Evolutionary conservation across 2,113 vertebrate genomes (phyloP).

Genomic region (Eolophus roseicapilla): DNA sequence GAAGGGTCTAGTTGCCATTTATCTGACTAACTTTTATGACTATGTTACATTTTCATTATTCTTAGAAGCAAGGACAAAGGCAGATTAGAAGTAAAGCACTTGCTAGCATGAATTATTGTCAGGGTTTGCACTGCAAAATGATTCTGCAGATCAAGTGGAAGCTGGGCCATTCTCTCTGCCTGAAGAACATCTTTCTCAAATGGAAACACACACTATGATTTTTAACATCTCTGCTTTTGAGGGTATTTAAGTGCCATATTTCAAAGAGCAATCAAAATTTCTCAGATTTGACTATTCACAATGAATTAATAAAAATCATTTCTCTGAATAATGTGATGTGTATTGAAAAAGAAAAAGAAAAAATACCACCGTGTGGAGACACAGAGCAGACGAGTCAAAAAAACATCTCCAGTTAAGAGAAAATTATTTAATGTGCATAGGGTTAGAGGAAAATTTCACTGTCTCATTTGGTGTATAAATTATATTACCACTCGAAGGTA

Average conservation of each 20-base stretch:
- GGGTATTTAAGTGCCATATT: not conserved
- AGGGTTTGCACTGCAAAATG: not conserved
- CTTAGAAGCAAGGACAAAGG: not conserved
- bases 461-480: not conserved
- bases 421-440: not conserved
- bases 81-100: not conserved
- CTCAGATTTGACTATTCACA: not conserved
- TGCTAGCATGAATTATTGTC: not conserved
- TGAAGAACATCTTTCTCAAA: not conserved
- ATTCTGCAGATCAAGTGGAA: not conserved
- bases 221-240: not conserved
- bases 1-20: not conserved
- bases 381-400: not conserved
- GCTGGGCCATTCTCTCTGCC: not conserved
- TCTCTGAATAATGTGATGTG: not conserved
- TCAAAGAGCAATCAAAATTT: not conserved
- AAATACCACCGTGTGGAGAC: rapidly evolving
- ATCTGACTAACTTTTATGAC: not conserved
- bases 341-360: not conserved
- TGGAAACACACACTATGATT: not conserved
- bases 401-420: not conserved
- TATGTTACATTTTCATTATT: not conserved
- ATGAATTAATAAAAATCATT: not conserved
- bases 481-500: not conserved
- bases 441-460: not conserved